Evolutionary conservation across 2,113 vertebrate genomes (phyloP).

Genomic region (Cynoglossus semilaevis): DNA sequence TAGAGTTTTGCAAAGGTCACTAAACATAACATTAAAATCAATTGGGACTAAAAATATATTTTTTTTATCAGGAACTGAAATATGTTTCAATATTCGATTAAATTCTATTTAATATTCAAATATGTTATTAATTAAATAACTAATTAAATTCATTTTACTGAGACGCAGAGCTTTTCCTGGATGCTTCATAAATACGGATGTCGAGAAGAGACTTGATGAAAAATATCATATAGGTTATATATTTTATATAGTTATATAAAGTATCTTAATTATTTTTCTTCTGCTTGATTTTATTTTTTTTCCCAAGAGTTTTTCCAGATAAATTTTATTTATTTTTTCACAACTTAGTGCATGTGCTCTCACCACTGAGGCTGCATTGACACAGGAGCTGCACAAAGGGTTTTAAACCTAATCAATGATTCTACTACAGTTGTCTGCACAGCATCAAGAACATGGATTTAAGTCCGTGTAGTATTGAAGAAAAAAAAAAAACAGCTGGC

Average conservation of each 20-base stretch:
- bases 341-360: conserved; percentile 28
- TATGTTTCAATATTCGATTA: neutral
- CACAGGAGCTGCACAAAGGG: conserved; percentile 11
- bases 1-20: too few species aligned
- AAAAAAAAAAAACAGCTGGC: too few species aligned
- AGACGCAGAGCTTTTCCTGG: conserved; percentile 9
- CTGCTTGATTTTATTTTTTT: too few species aligned
- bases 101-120: too few species aligned
- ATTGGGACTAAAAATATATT: too few species aligned
- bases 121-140: too few species aligned
- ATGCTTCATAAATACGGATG: conserved; percentile 30
- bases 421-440: neutral
- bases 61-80: too few species aligned
- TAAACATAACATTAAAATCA: too few species aligned
- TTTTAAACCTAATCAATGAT: neutral
- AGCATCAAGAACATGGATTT: neutral
- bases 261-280: conserved; percentile 5
- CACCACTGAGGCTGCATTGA: conserved; percentile 15
- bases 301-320: too few species aligned
- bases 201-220: conserved; percentile 5
- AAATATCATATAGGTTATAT: too few species aligned
- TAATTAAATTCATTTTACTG: too few species aligned
- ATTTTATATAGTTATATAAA: conserved; percentile 5
- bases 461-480: conserved; percentile 6
- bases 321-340: neutral